phyloP scores from a whole-genome alignment of 2,113 vertebrate species.

The Leiothrix lutea region DNA sequence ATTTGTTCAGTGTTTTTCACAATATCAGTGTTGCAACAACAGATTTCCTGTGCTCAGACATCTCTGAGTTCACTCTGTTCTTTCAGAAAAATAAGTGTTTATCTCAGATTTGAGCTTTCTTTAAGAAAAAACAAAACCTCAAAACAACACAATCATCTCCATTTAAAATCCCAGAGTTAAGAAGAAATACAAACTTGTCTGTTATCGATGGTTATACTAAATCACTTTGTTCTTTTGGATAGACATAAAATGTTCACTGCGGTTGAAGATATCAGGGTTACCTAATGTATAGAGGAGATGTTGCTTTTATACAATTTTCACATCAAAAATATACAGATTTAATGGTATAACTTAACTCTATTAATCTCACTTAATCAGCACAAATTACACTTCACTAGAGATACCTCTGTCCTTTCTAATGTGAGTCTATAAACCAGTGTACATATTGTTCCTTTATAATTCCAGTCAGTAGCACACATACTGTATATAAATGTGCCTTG shows the following conservation, averaged over 20 bases:
- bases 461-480: not conserved
- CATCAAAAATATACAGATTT: not conserved
- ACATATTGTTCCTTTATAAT: not conserved
- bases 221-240: not conserved
- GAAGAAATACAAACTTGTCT: not conserved
- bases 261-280: not conserved
- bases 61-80: not conserved
- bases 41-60: not conserved
- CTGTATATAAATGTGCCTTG: slow-evolving; percentile 18
- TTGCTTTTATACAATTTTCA: not conserved
- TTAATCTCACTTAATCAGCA: not conserved
- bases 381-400: not conserved
- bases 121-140: not conserved
- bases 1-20: not conserved
- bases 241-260: not conserved
- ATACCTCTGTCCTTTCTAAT: slow-evolving; percentile 4
- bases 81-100: not conserved
- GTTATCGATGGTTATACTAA: not conserved
- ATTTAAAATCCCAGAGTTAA: not conserved
- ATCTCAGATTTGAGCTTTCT: not conserved
- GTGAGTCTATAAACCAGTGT: not conserved
- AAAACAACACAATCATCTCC: not conserved
- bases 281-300: not conserved
- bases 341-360: not conserved
- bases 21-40: not conserved